A percentile compares a stretch with the other conserved stretches of the same genome.
Conservation (phyloP, 2,797 vertebrate species). For the Tadarida brasiliensis region DNA sequence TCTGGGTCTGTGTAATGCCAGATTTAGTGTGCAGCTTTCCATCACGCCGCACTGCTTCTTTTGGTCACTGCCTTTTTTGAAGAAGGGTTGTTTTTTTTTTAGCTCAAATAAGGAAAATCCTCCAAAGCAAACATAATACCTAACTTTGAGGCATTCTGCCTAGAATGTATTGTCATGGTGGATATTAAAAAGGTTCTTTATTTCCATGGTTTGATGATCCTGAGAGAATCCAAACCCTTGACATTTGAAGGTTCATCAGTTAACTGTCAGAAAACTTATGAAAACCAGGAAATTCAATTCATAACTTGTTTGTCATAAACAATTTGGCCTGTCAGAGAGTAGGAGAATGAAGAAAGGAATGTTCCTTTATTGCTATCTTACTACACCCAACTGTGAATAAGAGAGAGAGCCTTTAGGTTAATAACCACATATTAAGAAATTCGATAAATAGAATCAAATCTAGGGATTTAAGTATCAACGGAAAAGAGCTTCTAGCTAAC, state of each 20-base stretch:
- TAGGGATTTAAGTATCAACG: background rate
- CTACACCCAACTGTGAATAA: background rate
- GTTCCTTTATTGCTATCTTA: background rate
- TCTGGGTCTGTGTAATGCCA: background rate
- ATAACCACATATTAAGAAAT: conserved; percentile 34
- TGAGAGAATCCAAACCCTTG: conserved; percentile 46
- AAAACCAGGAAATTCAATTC: background rate
- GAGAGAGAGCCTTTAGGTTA: background rate
- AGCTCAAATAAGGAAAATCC: conserved; percentile 57
- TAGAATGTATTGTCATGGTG: conserved; percentile 62
- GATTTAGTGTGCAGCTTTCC: background rate
- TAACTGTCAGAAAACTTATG: conserved; percentile 32
- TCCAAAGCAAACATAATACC: conserved; percentile 73
- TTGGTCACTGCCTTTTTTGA: conserved; percentile 52
- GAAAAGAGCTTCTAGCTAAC: conserved; percentile 37
- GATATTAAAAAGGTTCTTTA: conserved; percentile 67
- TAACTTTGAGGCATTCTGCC: conserved; percentile 64
- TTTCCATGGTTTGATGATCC: conserved; percentile 52
- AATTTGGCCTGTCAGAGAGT: background rate
- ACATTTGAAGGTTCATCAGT: background rate
- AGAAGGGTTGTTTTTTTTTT: background rate
- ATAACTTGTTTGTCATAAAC: background rate
- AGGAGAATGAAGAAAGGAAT: background rate
- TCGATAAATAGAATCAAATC: conserved; percentile 6
- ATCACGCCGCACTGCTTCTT: conserved; percentile 52